These are phyloP conservation scores for Frieseomelitta varia DNA, from an alignment of 1,140 invertebrate genomes.

Conservation along the genomic window DNA sequence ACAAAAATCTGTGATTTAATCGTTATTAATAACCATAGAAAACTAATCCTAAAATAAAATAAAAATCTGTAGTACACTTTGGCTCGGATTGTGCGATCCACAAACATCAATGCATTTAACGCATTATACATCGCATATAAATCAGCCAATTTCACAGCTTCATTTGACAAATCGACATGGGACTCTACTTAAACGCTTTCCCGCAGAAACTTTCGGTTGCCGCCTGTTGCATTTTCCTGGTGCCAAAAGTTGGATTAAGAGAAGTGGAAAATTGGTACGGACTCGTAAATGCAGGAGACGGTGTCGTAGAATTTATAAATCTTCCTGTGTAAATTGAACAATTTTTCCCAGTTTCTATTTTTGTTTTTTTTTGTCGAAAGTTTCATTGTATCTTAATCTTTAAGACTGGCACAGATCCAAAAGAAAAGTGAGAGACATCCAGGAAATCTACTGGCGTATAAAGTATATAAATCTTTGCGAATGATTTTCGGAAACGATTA, in stretches of 20 bases:
- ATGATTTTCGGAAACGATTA: no score
- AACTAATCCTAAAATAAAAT: not conserved
- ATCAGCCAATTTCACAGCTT: not conserved
- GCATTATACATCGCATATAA: not conserved
- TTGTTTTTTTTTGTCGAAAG: no score
- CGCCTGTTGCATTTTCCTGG: not conserved
- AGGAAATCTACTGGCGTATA: no score
- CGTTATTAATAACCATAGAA: not conserved
- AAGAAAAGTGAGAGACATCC: no score
- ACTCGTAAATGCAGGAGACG: not conserved
- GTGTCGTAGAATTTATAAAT: not conserved
- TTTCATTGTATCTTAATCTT: no score
- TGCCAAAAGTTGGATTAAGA: accelerated
- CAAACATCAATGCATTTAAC: not conserved
- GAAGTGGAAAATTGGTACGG: not conserved
- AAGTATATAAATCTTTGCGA: no score
- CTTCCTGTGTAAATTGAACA: not conserved
- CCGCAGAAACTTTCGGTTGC: no score
- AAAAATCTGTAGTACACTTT: not conserved
- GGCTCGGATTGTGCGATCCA: not conserved
- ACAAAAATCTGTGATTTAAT: not conserved
- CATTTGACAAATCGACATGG: not conserved
- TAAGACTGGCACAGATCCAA: no score
- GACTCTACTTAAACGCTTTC: not conserved
- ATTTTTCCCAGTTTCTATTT: no score